Conservation (phyloP, 2,113 vertebrate species). For the Oryzias curvinotus region DNA sequence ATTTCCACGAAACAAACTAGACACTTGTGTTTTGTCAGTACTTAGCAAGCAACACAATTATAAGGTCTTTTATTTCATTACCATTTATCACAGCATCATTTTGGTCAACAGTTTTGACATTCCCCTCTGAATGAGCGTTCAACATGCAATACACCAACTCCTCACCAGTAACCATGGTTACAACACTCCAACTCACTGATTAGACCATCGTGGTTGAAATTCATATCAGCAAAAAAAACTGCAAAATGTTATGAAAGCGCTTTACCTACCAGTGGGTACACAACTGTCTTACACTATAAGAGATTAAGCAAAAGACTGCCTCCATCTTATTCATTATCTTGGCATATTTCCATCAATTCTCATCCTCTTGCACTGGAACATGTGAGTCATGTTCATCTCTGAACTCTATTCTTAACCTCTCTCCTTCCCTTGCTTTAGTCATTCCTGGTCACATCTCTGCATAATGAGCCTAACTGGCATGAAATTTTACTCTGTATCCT, state of each 20-base stretch:
- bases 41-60: no score
- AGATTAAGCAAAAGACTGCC: background rate
- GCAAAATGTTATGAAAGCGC: background rate
- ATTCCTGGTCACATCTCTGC: slow-evolving; percentile 6
- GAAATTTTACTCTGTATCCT: slow-evolving; percentile 17
- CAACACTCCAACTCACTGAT: background rate
- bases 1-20: no score
- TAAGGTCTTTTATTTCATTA: no score
- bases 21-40: no score
- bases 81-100: no score
- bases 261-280: background rate
- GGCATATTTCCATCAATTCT: slow-evolving; percentile 3
- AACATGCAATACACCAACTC: no score
- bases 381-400: slow-evolving; percentile 1
- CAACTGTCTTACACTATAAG: background rate
- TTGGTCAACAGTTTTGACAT: no score
- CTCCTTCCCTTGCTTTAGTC: slow-evolving; percentile 11
- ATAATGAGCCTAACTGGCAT: slow-evolving; percentile 22
- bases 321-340: background rate
- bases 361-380: slow-evolving; percentile 15
- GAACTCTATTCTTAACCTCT: background rate
- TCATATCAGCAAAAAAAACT: background rate
- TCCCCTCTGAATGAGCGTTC: no score
- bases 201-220: background rate
- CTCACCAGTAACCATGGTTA: no score